Evolutionary conservation across 2,113 vertebrate genomes (phyloP), one percentile per base, ranked within the genome.

Genomic region (Heteronetta atricapilla): DNA sequence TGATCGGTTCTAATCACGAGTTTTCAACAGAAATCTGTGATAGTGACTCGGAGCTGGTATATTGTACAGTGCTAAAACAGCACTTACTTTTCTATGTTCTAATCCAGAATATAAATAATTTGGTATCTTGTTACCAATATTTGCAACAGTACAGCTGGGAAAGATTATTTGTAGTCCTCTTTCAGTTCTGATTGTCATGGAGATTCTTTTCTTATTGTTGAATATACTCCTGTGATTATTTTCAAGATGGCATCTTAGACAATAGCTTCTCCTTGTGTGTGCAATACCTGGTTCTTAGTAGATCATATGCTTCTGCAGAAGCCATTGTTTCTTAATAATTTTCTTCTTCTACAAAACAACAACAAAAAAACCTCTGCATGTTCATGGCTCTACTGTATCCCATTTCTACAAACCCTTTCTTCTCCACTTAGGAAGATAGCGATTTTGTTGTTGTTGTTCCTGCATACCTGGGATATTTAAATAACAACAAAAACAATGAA

Each of bases 221-320:
- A 80, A 88, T 91, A 75, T 86, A 75, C 88, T 88, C 8, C 40
- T 72, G 42, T 44, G 36, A 85, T 82, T 82, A 36, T 86, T 93
- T 95, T 89, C 89, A 88, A 93, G 48, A 68, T 28, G 52, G 34
- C 20, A 15, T 92, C 73, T 88, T 90, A 88, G 94, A 38, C 75
- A 77, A 31, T 0, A 13, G 16, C n/a, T 86, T 86, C 79, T 93
- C 28, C 14, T 64, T 80, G 31, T 26, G 55, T 38, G 60, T 79
- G 62, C 78, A 86, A 3, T 78, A 40, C 25, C n/a, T 86, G 33
- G 21, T 17, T 73, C 26, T 80, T 88, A 48, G 48, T 40, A 82
- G 60, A 20, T 66, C 36, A 13, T 73, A 53, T 36, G 56, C 16
- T 84, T 91, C 66, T 79, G 16, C 53, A 84, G 58, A 90, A 94